Base-by-base conservation (phyloP, 2,888 invertebrate species). In the Nymphalis polychloros region DNA sequence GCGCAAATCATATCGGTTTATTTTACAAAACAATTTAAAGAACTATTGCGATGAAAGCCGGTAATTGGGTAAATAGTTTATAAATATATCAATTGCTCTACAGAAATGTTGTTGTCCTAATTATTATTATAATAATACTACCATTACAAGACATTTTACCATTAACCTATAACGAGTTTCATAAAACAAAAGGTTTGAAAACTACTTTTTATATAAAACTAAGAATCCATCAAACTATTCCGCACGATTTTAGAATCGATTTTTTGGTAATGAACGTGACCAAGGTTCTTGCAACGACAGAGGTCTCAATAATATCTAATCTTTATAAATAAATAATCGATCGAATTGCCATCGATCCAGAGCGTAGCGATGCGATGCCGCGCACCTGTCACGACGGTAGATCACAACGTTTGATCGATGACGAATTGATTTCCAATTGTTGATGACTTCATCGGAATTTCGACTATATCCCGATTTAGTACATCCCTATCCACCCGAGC, bases 351-450 rank as follows among this genome's bases (percentile, higher is more conserved):
- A 83, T 81, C 80, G 84, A 86, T 84, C 79, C 78, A 77, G 78
- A 87, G 84, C 85, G 85, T 80, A 75, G 77, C 80, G 78, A 73
- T 75, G 77, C 80, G 77, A 73, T 73, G 77, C 77, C 79, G 77
- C 76, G 83, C 89, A 90, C 89, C 88, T 89, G 89, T 86, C 84
- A 83, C 84, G 85, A 82, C 85, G 83, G 88, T 92, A 89, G 84
- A 90, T 89, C 92, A 90, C 90, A 87, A 80, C 81, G 77, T 78
- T 77, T 81, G 81, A 79, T 81, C 86, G 83, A 77, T 85, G 87
- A 89, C 92, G 86, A 92, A 92, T 92, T 79, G 85, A 91, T 92
- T 89, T 79, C 71, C 72, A 78, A 79, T 81, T 83, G 78, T 86
- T 85, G 88, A 91, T 83, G 85, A 87, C 88, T 90, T 84, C 79